Evolutionary conservation across 2,888 invertebrate species (phyloP), one percentile per base, ranked within the genome.

Genomic region (Hetaerina titia): DNA sequence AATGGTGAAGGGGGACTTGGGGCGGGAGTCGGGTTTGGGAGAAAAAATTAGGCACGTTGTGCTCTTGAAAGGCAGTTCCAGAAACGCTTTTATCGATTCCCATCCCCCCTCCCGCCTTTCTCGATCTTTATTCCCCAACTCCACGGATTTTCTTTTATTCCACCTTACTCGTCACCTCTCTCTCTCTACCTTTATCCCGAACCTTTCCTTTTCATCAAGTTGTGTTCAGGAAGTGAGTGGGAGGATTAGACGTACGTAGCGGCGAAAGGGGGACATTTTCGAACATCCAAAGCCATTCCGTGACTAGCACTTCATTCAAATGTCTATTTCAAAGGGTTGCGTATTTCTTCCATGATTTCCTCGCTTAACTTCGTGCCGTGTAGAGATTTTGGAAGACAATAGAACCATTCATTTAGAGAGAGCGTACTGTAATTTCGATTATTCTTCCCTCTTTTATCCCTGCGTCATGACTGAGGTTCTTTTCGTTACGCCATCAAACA

Each of bases 21-120:
- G 31, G 8, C 60, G 17, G 60, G 17, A 60, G 60, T 60, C 13
- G 17, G 60, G 60, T 2, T 15, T 60, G 31, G 31, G 81, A 31
- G 31, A 81, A 81, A 69, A 81, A 81, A 81, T 81, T 81, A 81
- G 31, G 81, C 81, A 81, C 22, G 81, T 31, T 81, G 81, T 81
- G 81, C 25, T 81, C 25, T 31, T 81, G 81, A 81, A 81, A 31
- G 81, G 81, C 81, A 81, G 81, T 81, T 81, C 81, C 81, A 81
- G 81, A 31, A 81, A 81, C 81, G 81, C 81, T 81, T 81, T 81
- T 81, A 81, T 81, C 81, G 81, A 81, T 31, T 19, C 31, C 11
- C 8, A 81, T 8, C 25, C 69, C 69, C 31, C 9, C 74, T 25
- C 7, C 4, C 31, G 13, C 31, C 22, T 15, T 15, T 0, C 74